Evolutionary conservation across 2,888 invertebrate genomes (phyloP).

Genomic region (Abscondita cerata): DNA sequence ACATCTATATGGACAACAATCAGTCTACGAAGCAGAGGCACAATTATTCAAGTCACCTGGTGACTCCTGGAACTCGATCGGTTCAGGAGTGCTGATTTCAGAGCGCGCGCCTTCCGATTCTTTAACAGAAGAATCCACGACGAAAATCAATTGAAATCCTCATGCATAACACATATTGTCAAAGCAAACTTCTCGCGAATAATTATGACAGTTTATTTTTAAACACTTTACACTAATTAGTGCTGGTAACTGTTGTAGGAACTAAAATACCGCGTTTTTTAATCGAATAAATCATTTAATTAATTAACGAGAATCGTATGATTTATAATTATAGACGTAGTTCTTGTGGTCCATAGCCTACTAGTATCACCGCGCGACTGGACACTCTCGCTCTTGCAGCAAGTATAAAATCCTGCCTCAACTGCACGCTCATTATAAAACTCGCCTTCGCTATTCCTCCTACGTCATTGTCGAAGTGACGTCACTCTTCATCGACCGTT

Average conservation of each 20-base stretch:
- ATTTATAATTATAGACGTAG: constrained; percentile 19
- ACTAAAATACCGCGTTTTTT: constrained; percentile 21
- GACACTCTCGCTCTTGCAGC: constrained; percentile 49
- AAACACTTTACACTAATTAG: constrained; percentile 10
- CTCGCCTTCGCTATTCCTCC: constrained; percentile 50
- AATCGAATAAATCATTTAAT: not conserved
- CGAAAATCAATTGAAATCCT: constrained; percentile 46
- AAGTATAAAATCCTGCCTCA: constrained; percentile 56
- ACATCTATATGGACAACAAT: constrained; percentile 31
- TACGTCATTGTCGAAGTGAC: constrained; percentile 55
- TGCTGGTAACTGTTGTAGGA: constrained; percentile 19
- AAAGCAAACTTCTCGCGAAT: not conserved
- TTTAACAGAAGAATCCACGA: constrained; percentile 54
- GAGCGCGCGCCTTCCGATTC: constrained; percentile 54
- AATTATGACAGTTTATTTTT: not conserved
- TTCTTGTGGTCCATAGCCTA: constrained; percentile 42
- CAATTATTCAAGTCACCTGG: constrained; percentile 55
- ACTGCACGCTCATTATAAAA: constrained; percentile 56
- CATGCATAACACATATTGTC: constrained; percentile 39
- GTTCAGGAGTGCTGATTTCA: constrained; percentile 50
- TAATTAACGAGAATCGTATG: constrained; percentile 1
- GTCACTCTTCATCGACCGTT: constrained; percentile 52
- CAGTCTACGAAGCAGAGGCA: constrained; percentile 43
- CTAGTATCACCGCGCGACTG: constrained; percentile 47
- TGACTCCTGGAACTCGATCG: constrained; percentile 48